phyloP scores from a whole-genome alignment of 2,797 vertebrate species.

The Falco cherrug region DNA sequence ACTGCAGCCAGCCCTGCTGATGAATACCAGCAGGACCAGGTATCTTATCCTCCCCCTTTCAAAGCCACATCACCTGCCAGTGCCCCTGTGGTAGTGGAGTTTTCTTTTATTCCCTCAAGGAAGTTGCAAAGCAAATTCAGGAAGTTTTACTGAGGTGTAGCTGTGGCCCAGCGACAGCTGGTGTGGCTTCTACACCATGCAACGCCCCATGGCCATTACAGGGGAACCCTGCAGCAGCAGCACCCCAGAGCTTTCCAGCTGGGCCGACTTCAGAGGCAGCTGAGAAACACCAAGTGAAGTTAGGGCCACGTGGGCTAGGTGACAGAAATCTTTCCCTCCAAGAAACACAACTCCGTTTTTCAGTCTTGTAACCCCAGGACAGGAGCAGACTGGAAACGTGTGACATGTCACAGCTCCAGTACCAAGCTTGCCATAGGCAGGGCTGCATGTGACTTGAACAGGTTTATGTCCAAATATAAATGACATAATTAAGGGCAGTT shows the following conservation, averaged over 20 bases:
- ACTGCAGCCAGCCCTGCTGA: not conserved
- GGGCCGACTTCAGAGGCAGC: not conserved
- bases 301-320: not conserved
- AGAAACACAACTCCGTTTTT: not conserved
- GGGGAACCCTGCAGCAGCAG: not conserved
- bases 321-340: not conserved
- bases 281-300: not conserved
- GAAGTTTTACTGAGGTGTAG: not conserved
- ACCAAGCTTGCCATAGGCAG: not conserved
- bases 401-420: not conserved
- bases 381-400: not conserved
- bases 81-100: not conserved
- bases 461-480: not conserved
- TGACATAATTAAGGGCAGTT: not conserved
- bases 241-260: not conserved
- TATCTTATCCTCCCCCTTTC: not conserved
- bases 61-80: not conserved
- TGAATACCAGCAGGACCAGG: not conserved
- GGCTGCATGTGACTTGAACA: not conserved
- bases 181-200: not conserved
- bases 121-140: not conserved
- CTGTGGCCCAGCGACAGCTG: not conserved
- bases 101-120: accelerated
- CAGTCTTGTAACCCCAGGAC: not conserved
- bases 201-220: accelerated